Evolutionary conservation across 2,888 invertebrate genomes (phyloP), one percentile per base, ranked within the genome.

Genomic region (Erebia ligea): DNA sequence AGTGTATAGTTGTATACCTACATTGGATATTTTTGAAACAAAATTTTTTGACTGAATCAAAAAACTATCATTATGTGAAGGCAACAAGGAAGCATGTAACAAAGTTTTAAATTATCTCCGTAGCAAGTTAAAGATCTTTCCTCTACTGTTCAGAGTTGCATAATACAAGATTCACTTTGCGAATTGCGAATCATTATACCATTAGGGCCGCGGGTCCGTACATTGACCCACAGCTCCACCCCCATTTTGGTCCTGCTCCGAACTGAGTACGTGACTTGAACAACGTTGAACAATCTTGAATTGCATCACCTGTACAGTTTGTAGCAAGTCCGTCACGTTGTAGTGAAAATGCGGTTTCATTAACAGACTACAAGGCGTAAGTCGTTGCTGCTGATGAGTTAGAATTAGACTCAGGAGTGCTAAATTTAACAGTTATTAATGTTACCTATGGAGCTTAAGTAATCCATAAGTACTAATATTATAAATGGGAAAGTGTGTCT

Each of bases 181-280:
- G 81, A 81, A 82, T 79, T 85, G 82, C 84, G 79, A 77, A 78
- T 81, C 83, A 87, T 88, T 89, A 84, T 86, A 84, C 84, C 88
- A 91, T 89, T 87, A 86, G 84, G 86, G 84, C 81, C 83, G 79
- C 77, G 78, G 78, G 80, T 76, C 75, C 79, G 88, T 86, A 80
- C 86, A 72, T 82, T 85, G 88, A 90, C 82, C 86, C 79, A 73
- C 73, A 74, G 78, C 82, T 83, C 84, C 84, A 82, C 86, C 84
- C 84, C 83, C 81, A 74, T 76, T 80, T 80, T 76, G 73, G 76
- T 76, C 75, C 76, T 74, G 73, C 72, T 75, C 59, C 62, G 69
- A 75, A 77, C 72, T 72, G 82, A 73, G 84, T 89, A 91, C 91
- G 91, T 92, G 91, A 90, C 90, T 84, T 78, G 75, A 79, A 70